Conservation (phyloP, 2,797 vertebrate genomes). For the Eulemur coronatus region DNA sequence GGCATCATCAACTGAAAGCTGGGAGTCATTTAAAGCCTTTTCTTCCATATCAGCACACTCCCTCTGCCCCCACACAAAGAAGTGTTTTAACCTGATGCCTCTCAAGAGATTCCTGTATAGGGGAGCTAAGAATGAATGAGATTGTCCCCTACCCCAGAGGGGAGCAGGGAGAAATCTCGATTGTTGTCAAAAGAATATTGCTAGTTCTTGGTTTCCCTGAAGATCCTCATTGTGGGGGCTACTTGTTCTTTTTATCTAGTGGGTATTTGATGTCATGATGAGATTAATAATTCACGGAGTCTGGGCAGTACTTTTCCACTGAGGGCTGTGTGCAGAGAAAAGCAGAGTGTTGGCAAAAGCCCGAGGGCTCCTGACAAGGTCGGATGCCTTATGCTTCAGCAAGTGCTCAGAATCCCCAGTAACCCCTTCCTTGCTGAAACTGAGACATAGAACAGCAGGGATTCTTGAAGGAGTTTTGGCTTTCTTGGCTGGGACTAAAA, state of each 20-base stretch:
- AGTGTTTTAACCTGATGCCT: neutral
- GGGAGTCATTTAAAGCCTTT: slow-evolving; percentile 80
- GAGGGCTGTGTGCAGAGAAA: slow-evolving; percentile 73
- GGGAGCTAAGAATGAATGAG: neutral
- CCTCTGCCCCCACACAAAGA: neutral
- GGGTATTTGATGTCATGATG: slow-evolving; percentile 83
- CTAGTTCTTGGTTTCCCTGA: slow-evolving; percentile 34
- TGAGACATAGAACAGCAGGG: neutral
- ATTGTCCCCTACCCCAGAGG: neutral
- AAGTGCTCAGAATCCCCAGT: neutral
- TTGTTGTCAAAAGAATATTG: neutral
- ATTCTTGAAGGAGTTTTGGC: neutral
- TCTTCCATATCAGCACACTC: neutral
- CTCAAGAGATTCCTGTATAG: neutral
- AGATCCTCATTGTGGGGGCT: slow-evolving; percentile 65
- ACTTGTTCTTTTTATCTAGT: slow-evolving; percentile 81
- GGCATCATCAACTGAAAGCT: slow-evolving; percentile 79
- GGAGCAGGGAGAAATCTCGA: neutral
- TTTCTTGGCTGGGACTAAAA: neutral
- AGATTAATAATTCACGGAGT: slow-evolving; percentile 88
- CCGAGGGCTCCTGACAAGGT: slow-evolving; percentile 37
- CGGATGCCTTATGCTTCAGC: neutral
- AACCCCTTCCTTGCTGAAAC: slow-evolving; percentile 34
- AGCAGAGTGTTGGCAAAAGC: slow-evolving; percentile 75
- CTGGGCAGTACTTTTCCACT: slow-evolving; percentile 84